Percentiles rank a stretch among this genome's conserved stretches.
Conservation (phyloP, 2,888 invertebrate species). For the Rambutsinella grinnellia region DNA sequence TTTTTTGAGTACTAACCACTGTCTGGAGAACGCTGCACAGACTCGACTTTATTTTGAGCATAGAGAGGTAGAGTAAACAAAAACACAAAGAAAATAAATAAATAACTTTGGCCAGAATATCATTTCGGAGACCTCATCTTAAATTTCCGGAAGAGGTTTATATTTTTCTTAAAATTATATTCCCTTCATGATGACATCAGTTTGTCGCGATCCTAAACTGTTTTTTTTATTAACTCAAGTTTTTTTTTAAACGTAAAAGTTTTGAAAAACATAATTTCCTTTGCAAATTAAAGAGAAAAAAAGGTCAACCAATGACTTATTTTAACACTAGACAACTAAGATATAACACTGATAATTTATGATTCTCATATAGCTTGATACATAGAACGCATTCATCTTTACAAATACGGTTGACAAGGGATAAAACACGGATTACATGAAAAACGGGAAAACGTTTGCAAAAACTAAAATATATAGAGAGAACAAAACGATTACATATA, state of each 20-base stretch:
- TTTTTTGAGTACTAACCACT: slow-evolving; percentile 62
- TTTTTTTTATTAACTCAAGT: too few relatives aligned
- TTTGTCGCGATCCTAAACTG: too few relatives aligned
- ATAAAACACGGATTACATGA: neutral
- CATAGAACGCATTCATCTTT: neutral
- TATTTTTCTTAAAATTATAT: too few relatives aligned
- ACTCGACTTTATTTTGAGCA: slow-evolving; percentile 56
- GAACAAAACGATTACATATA: neutral
- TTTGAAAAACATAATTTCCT: too few relatives aligned
- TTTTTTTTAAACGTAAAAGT: too few relatives aligned
- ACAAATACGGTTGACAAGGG: neutral
- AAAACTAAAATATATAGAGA: neutral
- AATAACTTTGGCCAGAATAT: slow-evolving; percentile 30
- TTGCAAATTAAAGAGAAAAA: too few relatives aligned
- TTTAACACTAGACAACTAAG: too few relatives aligned
- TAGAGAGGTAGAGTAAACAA: slow-evolving; percentile 20
- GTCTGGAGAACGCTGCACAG: slow-evolving; percentile 60
- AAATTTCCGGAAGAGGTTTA: too few relatives aligned
- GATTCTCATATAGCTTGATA: neutral
- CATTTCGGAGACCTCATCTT: too few relatives aligned
- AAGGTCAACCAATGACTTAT: too few relatives aligned
- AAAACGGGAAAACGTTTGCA: neutral
- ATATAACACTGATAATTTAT: too few relatives aligned
- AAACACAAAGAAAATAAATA: slow-evolving; percentile 34
- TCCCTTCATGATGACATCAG: too few relatives aligned